Evolutionary conservation across 2,113 vertebrate genomes (phyloP), one percentile per base, ranked within the genome.

Genomic region (Petaurus breviceps): DNA sequence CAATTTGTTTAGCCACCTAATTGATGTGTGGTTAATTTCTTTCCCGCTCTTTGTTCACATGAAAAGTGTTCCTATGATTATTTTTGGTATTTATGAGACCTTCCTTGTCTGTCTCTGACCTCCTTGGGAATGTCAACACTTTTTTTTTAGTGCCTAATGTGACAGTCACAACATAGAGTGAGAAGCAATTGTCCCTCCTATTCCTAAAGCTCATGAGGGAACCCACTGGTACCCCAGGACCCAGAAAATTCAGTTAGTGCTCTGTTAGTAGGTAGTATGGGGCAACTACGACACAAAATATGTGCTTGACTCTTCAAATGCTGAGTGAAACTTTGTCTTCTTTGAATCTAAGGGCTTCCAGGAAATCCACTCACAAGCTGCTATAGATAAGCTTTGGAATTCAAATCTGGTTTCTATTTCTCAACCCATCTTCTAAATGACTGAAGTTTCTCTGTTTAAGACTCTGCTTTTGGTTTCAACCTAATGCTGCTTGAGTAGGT

Each of bases 381-480:
- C 37, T 23, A 84, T 43, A 84, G 68, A 84, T 84, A 43, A 84
- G n/a, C 68, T 84, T 94, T 97, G 93, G 92, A 97, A 92, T 96
- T 94, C 47, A 97, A 95, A 95, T 95, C 96, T 98, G 98, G 24
- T 93, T 97, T 98, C 90, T 98, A 95, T 95, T 98, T 98, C 94
- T 97, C 97, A 96, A 96, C 25, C 97, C 97, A 96, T 97, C 96
- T 93, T 77, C 94, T 94, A 93, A 95, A 94, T 96, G 95, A 68
- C 92, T 97, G 94, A 94, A 93, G 97, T 61, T 94, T 97, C 96
- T 93, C 96, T 98, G 26, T 89, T 94, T 96, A 94, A 96, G 96
- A 96, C 92, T 37, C 84, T 16, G 90, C 77, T 90, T 98, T 98
- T 97, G 95, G 96, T 97, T 92, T 95, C 94, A 98, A 93, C 37